Evolutionary conservation across 2,113 vertebrate species (phyloP).

Genomic region (Pedionomus torquatus): DNA sequence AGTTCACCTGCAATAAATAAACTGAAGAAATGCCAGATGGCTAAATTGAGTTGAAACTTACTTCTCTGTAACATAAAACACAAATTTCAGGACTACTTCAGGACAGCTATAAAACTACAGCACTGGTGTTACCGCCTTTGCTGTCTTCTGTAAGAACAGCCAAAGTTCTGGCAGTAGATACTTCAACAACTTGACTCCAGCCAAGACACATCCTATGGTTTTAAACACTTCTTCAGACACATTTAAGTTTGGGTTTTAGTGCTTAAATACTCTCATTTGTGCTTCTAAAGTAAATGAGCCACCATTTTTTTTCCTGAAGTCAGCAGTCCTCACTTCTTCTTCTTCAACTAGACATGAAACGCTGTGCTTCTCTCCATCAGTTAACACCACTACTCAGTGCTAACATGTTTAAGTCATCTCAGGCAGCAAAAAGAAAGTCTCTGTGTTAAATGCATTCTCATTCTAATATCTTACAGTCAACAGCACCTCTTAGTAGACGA

Average conservation of each 20-base stretch:
- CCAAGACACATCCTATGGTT: background rate
- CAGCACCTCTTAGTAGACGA: background rate
- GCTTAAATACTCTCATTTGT: background rate
- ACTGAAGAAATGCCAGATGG: background rate
- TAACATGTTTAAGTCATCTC: background rate
- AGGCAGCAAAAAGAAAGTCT: background rate
- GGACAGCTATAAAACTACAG: background rate
- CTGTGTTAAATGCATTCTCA: background rate
- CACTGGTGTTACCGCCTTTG: background rate
- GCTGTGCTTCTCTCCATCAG: background rate
- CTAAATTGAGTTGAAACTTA: background rate
- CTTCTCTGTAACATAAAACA: background rate
- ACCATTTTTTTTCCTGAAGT: background rate
- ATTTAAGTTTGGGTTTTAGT: background rate
- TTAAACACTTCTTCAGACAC: background rate
- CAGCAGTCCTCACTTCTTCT: background rate
- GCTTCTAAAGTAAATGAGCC: background rate
- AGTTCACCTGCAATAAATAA: background rate
- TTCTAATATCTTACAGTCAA: background rate
- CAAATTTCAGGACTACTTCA: background rate
- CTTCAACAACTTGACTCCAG: background rate
- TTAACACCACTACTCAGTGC: background rate
- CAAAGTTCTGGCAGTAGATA: background rate
- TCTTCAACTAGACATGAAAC: background rate
- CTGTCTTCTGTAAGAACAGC: background rate